phyloP scores from a whole-genome alignment of 2,888 invertebrate species.

The Apoda limacodes region DNA sequence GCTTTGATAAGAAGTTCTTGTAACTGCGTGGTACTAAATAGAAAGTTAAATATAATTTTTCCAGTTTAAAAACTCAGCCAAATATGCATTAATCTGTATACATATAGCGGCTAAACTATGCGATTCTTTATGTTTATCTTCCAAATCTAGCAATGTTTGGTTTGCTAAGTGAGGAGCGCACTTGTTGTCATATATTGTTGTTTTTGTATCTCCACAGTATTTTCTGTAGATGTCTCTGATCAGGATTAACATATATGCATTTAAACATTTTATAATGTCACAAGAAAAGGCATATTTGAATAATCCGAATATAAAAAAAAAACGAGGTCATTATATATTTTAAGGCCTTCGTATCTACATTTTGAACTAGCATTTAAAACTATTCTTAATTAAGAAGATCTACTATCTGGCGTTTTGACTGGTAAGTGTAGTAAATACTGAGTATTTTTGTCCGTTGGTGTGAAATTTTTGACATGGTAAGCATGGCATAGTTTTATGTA shows the following conservation, averaged over 20 bases:
- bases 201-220: slow-evolving; percentile 8
- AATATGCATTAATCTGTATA: slow-evolving; percentile 1
- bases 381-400: slow-evolving; percentile 4
- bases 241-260: slow-evolving; percentile 10
- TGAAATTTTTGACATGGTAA: not conserved
- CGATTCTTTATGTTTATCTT: slow-evolving; percentile 1
- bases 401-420: not conserved
- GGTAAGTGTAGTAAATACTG: no score
- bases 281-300: slow-evolving; percentile 13
- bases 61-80: slow-evolving; percentile 6
- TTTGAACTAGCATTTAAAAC: slow-evolving; percentile 4
- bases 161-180: slow-evolving; percentile 12
- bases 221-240: slow-evolving; percentile 7
- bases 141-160: slow-evolving; percentile 8
- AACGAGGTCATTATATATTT: slow-evolving; percentile 5
- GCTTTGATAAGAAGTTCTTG: slow-evolving; percentile 7
- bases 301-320: slow-evolving; percentile 14
- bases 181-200: slow-evolving; percentile 11
- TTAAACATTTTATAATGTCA: slow-evolving; percentile 17
- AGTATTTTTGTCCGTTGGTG: not conserved
- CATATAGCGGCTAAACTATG: slow-evolving; percentile 6
- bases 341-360: slow-evolving; percentile 1
- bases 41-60: not conserved
- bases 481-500: slow-evolving; percentile 1
- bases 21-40: slow-evolving; percentile 1